Base-by-base conservation (phyloP, 2,113 vertebrate species). In the Chloebia gouldiae region DNA sequence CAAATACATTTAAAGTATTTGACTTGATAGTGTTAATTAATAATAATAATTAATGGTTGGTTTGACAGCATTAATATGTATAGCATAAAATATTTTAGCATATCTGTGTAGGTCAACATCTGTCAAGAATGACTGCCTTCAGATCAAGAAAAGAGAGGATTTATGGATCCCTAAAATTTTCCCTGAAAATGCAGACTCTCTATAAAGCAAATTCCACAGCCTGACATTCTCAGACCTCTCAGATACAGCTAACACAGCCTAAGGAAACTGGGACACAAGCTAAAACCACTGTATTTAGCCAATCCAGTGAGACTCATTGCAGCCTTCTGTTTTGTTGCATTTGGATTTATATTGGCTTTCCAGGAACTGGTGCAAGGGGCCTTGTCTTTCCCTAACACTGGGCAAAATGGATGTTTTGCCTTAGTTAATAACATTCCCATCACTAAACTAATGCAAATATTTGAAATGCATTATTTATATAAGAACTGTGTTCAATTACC, bases 401-500 rank as follows among this genome's bases (percentile, higher is more conserved):
- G 82, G 28, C 37, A 89, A 93, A 94, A 77, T 7, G 25, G 54
- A 92, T 66, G 30, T 77, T 94, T 97, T 92, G 71, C 76, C 82
- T 78, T 94, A 78, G 68, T 93, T 94, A 77, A 42, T 88, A 95
- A 88, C 72, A 90, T 83, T 83, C 37, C 60, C 68, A 75, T 88
- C 82, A 42, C 65, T 88, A 64, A 94, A 90, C 64, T 53, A 83
- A 91, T 91, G 85, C 72, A 93, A 90, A 93, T 81, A 90, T 88
- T 95, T 93, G 82, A 92, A 97, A 90, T 90, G 85, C 72, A 88
- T 94, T 96, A 96, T 92, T 91, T 94, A 95, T 94, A 40, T 18
- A 69, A 90, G 80, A 92, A 88, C 92, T 73, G 45, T 47, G 37
- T 83, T 88, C 93, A 88, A 83, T 83, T 88, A 95, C 42, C 65